These are phyloP conservation scores for Leptatherina wallacei DNA, from an alignment of 2,797 vertebrate species.

Conservation along the genomic window DNA sequence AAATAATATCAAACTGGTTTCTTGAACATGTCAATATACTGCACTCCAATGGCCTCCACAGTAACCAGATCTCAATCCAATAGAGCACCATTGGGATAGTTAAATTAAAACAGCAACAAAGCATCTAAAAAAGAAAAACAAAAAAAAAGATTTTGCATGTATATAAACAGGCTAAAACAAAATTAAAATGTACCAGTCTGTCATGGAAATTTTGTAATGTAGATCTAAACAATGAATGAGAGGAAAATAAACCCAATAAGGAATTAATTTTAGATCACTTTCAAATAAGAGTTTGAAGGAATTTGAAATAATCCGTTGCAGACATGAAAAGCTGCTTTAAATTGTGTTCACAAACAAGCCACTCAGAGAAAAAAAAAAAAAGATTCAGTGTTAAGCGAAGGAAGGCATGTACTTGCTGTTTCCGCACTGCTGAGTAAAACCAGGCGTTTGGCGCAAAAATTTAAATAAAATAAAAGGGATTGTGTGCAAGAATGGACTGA, in stretches of 20 bases:
- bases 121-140: background rate
- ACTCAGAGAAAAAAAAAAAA: slow-evolving; percentile 24
- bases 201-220: slow-evolving; percentile 2
- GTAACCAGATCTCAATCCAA: too few species aligned
- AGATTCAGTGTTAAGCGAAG: slow-evolving; percentile 33
- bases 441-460: slow-evolving; percentile 42
- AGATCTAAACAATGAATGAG: background rate
- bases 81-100: too few species aligned
- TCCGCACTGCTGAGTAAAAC: slow-evolving; percentile 48
- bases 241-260: background rate
- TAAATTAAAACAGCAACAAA: background rate
- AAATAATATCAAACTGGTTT: too few species aligned
- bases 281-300: slow-evolving; percentile 9
- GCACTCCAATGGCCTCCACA: too few species aligned
- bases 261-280: slow-evolving; percentile 11
- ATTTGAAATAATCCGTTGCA: background rate
- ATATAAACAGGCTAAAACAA: background rate
- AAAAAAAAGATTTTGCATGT: background rate
- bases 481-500: too few species aligned
- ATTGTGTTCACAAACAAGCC: slow-evolving; percentile 24
- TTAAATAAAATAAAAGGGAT: too few species aligned
- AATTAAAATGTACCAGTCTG: background rate
- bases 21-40: too few species aligned
- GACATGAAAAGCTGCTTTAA: background rate
- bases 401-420: slow-evolving; percentile 38